Evolutionary conservation across 53 echinoderm and acorn worm genomes (phyloP), one percentile per base, ranked within the genome.

Genomic region (Patiria pectinifera): DNA sequence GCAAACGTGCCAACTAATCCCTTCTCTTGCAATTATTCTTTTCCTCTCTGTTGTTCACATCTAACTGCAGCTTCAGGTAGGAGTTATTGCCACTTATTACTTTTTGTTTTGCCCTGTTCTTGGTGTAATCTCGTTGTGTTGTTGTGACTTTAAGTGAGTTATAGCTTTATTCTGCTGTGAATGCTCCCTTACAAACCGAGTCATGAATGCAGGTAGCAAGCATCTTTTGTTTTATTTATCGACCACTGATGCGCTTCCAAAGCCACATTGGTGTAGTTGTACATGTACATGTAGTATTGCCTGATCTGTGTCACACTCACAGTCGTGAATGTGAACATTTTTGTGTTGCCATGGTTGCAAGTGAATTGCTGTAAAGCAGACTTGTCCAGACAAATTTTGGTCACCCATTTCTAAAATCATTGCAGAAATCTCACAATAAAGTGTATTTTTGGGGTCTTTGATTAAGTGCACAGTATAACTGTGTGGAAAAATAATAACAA

Each of bases 51-150:
- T 81, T 24, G 80, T 81, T 44, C 80, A n/a, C 81, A 47, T 81
- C 90, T 90, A 53, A 23, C 43, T 81, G 81, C 90, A 90, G 90
- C 90, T 90, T 80, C 62, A 90, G 90, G 90, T 90, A 90, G 90
- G 90, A 79, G 18, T 80, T 74, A 43, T 43, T 59, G 61, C 61
- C 43, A 3, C 23, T 89, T 89, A 78, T 61, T 59, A 13, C 61
- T 62, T 48, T 74, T 46, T 15, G 3, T 43, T 12, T 24, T 43
- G 35, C 6, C 11, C 25, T 76, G 1, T 76, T 24, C 26, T 76
- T 79, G 22, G 80, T 45, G 46, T 79, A 5, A 15, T 79, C 47
- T 11, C 45, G 47, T 45, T 47, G 80, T 79, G 45, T 46, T 47
- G 15, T 15, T 9, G 12, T 18, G 46, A 53, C 53, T 53, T 35